Percentiles rank a stretch among this genome's conserved stretches.
Conservation (phyloP, 1,140 invertebrate species). For the Atta texana region DNA sequence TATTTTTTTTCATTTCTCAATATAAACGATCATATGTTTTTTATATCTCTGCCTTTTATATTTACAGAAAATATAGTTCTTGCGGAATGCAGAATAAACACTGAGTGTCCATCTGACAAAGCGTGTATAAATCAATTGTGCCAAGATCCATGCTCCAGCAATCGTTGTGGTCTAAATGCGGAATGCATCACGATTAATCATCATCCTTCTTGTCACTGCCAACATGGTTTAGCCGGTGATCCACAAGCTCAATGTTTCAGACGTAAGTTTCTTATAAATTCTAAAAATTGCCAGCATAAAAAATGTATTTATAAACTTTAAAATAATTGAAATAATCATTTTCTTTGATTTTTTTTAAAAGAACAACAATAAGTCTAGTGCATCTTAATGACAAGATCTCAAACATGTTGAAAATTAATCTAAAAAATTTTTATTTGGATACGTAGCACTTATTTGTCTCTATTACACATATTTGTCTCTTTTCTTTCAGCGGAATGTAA, state of each 20-base stretch:
- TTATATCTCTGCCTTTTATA: background rate
- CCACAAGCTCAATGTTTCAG: slow-evolving; percentile 94
- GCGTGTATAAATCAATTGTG: slow-evolving; percentile 93
- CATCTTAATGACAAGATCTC: background rate
- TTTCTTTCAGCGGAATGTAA: slow-evolving; percentile 92
- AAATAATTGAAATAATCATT: background rate
- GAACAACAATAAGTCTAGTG: background rate
- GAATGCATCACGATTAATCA: slow-evolving; percentile 91
- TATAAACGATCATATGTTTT: background rate
- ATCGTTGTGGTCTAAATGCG: slow-evolving; percentile 93
- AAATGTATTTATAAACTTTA: background rate
- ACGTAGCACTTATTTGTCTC: background rate
- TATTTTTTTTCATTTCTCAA: background rate
- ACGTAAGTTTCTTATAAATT: slow-evolving; percentile 88
- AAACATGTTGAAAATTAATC: background rate
- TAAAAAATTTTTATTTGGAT: slow-evolving; percentile 10
- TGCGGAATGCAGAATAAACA: slow-evolving; percentile 90
- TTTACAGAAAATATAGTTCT: slow-evolving; percentile 84
- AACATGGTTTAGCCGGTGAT: slow-evolving; percentile 94
- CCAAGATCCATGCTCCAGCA: slow-evolving; percentile 92
- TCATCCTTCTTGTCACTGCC: slow-evolving; percentile 93
- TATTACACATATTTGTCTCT: background rate
- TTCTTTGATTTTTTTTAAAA: background rate
- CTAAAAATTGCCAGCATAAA: background rate
- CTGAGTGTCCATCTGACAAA: slow-evolving; percentile 91